phyloP scores from a whole-genome alignment of 2,113 vertebrate genomes.

The Panthera tigris region DNA sequence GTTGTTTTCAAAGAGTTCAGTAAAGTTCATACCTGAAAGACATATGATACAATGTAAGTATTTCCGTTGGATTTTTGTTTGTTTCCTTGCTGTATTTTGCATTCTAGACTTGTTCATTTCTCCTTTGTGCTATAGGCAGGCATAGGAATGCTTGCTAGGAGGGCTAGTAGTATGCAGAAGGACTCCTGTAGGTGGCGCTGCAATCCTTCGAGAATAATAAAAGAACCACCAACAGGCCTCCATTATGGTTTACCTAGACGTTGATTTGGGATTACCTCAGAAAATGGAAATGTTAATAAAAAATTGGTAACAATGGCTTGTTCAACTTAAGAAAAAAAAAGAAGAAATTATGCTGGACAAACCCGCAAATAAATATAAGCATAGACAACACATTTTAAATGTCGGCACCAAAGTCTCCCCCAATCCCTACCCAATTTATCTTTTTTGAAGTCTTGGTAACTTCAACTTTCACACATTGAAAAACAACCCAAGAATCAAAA shows the following conservation, averaged over 20 bases:
- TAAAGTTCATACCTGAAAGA: neutral
- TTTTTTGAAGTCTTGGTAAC: neutral
- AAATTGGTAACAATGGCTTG: slow-evolving; percentile 8
- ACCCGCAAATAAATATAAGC: neutral
- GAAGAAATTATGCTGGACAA: neutral
- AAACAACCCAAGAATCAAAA: neutral
- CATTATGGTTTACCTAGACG: slow-evolving; percentile 67
- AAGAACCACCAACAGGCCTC: slow-evolving; percentile 37
- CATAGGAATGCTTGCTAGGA: neutral
- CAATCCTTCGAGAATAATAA: slow-evolving; percentile 77
- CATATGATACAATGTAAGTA: neutral
- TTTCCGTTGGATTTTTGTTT: neutral
- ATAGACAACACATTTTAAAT: neutral
- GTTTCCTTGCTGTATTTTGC: neutral
- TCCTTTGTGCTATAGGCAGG: neutral
- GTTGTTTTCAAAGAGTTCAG: neutral
- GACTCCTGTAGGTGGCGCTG: slow-evolving; percentile 88
- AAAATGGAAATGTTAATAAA: slow-evolving; percentile 26
- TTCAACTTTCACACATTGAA: neutral
- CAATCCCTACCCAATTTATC: neutral
- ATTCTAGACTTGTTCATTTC: neutral
- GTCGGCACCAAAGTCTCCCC: neutral
- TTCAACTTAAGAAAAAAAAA: neutral
- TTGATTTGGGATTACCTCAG: neutral
- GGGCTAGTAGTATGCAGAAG: slow-evolving; percentile 37